A percentile compares a stretch with the other conserved stretches of the same genome.
phyloP scores from a whole-genome alignment of 1,140 invertebrate genomes.

The Cydia splendana region DNA sequence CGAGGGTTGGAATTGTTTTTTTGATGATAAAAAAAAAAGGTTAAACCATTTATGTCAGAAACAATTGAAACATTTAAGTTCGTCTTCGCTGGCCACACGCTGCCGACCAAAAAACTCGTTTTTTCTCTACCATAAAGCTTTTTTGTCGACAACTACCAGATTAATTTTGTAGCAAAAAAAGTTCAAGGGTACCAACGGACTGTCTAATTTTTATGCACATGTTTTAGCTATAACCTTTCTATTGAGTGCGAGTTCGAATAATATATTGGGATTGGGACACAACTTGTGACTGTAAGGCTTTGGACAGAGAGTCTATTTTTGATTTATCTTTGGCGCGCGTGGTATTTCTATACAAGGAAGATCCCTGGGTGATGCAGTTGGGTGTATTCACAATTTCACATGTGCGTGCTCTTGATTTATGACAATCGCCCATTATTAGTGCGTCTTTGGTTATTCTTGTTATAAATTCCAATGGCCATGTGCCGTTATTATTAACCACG shows the following conservation, averaged over 20 bases:
- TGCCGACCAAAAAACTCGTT: conserved; percentile 6
- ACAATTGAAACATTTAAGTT: conserved; percentile 20
- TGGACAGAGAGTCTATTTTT: neutral
- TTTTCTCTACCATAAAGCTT: neutral
- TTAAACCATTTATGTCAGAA: neutral
- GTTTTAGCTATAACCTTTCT: neutral
- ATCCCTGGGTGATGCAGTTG: neutral
- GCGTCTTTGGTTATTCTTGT: neutral
- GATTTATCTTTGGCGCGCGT: neutral
- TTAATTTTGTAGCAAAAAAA: conserved; percentile 7
- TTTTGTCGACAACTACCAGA: conserved; percentile 10
- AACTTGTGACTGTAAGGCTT: neutral
- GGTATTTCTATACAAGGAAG: conserved; percentile 1
- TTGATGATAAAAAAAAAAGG: conserved; percentile 17
- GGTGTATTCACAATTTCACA: neutral
- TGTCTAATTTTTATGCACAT: conserved; percentile 11
- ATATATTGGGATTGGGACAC: neutral
- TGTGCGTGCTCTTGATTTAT: neutral
- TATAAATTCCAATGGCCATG: neutral
- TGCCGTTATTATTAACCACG: neutral
- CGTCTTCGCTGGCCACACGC: neutral
- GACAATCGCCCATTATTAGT: neutral
- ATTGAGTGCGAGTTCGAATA: neutral
- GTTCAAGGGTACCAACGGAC: conserved; percentile 11
- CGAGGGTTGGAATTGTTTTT: neutral